Conservation (phyloP, 35 echinoderm and acorn worm species). For the Eucidaris tribuloides region DNA sequence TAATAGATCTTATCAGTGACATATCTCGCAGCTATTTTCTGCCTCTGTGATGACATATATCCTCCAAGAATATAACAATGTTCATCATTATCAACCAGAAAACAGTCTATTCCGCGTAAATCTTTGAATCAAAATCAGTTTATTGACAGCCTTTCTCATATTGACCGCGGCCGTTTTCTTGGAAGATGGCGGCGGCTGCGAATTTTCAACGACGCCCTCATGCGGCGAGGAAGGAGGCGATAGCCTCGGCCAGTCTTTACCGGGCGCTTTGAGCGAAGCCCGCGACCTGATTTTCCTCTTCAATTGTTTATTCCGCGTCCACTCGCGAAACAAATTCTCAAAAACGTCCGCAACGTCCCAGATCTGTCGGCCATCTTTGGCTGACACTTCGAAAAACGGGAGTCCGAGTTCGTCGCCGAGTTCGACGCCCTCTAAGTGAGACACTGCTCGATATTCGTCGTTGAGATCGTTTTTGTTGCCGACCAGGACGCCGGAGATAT, state of each 20-base stretch:
- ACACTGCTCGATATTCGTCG: conserved; percentile 21
- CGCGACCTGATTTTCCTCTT: neutral
- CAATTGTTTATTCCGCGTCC: conserved; percentile 28
- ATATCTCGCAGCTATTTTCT: too few relatives aligned
- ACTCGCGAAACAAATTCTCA: conserved; percentile 52
- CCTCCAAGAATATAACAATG: too few relatives aligned
- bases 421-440: conserved; percentile 37
- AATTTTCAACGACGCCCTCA: too few relatives aligned
- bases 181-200: neutral
- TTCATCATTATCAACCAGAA: too few relatives aligned
- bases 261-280: neutral
- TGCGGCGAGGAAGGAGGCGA: neutral
- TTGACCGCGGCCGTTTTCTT: neutral
- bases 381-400: conserved; percentile 77
- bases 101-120: conserved; percentile 18
- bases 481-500: conserved; percentile 51
- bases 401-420: conserved; percentile 43
- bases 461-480: conserved; percentile 73
- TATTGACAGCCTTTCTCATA: conserved; percentile 25
- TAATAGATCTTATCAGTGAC: too few relatives aligned
- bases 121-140: conserved; percentile 14
- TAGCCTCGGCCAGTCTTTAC: neutral
- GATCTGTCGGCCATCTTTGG: conserved; percentile 66
- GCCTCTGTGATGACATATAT: too few relatives aligned
- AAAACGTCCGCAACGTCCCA: conserved; percentile 64